Conservation (phyloP, 1,140 invertebrate genomes). For the Eciton burchellii region DNA sequence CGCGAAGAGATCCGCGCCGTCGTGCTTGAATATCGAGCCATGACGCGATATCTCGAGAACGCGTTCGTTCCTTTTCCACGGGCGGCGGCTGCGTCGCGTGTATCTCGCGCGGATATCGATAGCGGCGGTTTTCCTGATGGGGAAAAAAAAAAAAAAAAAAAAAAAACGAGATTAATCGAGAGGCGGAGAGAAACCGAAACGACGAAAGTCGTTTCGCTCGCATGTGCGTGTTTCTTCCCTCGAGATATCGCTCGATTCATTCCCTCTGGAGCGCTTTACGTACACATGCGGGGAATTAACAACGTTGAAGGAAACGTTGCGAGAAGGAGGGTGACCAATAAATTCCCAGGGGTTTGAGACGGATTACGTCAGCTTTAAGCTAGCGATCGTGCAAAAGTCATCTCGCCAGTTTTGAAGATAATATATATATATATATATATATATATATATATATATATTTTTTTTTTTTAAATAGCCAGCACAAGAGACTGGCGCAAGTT, state of each 20-base stretch:
- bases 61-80: constrained; percentile 23
- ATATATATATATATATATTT: too few relatives aligned
- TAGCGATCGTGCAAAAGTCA: too few relatives aligned
- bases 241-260: constrained; percentile 23
- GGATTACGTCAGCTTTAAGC: too few relatives aligned
- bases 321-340: too few relatives aligned
- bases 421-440: too few relatives aligned
- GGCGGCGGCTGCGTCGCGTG: constrained; percentile 17
- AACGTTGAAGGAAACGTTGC: not conserved
- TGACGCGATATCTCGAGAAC: constrained; percentile 25
- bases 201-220: constrained; percentile 3
- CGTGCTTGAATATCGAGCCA: constrained; percentile 20
- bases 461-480: too few relatives aligned
- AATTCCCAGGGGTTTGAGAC: too few relatives aligned
- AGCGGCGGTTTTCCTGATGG: not conserved
- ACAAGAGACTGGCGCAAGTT: too few relatives aligned
- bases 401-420: too few relatives aligned
- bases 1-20: constrained; percentile 29
- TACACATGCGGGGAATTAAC: not conserved
- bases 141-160: constrained; percentile 49
- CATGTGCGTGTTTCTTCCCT: not conserved
- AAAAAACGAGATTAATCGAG: constrained; percentile 33
- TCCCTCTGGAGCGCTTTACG: not conserved
- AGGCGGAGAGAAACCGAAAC: not conserved
- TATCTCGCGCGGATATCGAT: constrained; percentile 42